phyloP scores from a whole-genome alignment of 2,888 invertebrate species.

The Macropis europaea region DNA sequence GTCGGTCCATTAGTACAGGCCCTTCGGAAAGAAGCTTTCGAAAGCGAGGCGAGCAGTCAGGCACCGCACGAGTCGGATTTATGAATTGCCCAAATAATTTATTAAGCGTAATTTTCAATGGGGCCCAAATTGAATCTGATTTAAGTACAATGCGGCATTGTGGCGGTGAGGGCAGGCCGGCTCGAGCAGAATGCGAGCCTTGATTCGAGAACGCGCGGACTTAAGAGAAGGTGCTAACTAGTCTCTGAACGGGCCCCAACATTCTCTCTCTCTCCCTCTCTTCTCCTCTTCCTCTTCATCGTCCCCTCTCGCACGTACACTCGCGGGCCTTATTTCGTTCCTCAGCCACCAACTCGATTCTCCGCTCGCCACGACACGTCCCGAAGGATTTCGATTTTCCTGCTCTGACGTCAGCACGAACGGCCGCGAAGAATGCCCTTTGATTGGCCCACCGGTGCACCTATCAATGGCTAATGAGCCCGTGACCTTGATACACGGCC shows the following conservation, averaged over 20 bases:
- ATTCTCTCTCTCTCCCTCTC: slow-evolving; percentile 34
- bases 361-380: slow-evolving; percentile 31
- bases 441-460: slow-evolving; percentile 67
- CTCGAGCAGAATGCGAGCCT: slow-evolving; percentile 71
- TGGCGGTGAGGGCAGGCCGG: slow-evolving; percentile 59
- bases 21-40: slow-evolving; percentile 56
- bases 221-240: slow-evolving; percentile 76
- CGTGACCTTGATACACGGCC: slow-evolving; percentile 61
- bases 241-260: slow-evolving; percentile 65
- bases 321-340: neutral
- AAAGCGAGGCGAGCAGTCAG: slow-evolving; percentile 52
- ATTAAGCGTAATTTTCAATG: slow-evolving; percentile 80
- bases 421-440: slow-evolving; percentile 68
- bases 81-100: slow-evolving; percentile 80
- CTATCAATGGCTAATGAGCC: slow-evolving; percentile 69
- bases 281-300: slow-evolving; percentile 15
- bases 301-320: neutral
- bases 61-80: slow-evolving; percentile 71
- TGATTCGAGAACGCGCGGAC: slow-evolving; percentile 72
- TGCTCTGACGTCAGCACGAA: slow-evolving; percentile 67
- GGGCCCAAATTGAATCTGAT: slow-evolving; percentile 80
- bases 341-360: neutral
- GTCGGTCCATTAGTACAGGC: slow-evolving; percentile 66
- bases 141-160: slow-evolving; percentile 79
- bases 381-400: slow-evolving; percentile 60